These are phyloP conservation scores for Hesperophylax magnus DNA, from an alignment of 1,140 invertebrate species.

Conservation along the genomic window DNA sequence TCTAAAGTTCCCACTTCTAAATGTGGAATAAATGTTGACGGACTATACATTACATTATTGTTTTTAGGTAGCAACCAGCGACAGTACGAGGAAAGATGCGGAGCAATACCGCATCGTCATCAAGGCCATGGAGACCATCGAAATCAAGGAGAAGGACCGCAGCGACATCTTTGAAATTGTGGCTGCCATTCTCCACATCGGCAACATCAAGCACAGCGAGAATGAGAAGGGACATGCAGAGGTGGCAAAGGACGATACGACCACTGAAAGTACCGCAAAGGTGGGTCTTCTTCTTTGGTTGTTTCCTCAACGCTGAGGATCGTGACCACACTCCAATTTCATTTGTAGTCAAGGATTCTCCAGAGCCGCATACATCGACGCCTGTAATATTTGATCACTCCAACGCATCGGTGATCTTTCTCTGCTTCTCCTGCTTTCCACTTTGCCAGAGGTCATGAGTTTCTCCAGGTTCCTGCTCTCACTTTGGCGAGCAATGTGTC, in stretches of 20 bases:
- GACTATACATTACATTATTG: not conserved
- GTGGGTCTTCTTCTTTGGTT: slow-evolving; percentile 60
- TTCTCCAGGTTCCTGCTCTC: too few species aligned
- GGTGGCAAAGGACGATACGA: slow-evolving; percentile 73
- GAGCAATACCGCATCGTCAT: slow-evolving; percentile 77
- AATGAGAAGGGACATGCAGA: slow-evolving; percentile 78
- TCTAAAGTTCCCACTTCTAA: too few species aligned
- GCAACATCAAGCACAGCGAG: slow-evolving; percentile 79
- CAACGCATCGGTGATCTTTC: too few species aligned
- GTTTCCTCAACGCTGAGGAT: too few species aligned
- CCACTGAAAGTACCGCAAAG: slow-evolving; percentile 71
- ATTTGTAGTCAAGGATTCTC: too few species aligned
- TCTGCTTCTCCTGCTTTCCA: too few species aligned
- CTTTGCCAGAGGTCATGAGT: too few species aligned
- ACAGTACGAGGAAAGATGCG: slow-evolving; percentile 73
- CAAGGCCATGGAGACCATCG: slow-evolving; percentile 79
- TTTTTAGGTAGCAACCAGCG: slow-evolving; percentile 63
- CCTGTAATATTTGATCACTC: too few species aligned
- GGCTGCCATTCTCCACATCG: slow-evolving; percentile 85
- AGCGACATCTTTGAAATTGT: slow-evolving; percentile 83
- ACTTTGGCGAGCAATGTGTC: too few species aligned
- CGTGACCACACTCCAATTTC: too few species aligned
- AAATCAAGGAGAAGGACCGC: slow-evolving; percentile 78
- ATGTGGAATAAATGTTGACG: too few species aligned
- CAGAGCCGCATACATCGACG: too few species aligned